A percentile compares a stretch with the other conserved stretches of the same genome.
phyloP scores from a whole-genome alignment of 2,888 invertebrate genomes.

The Chalcis sispes region DNA sequence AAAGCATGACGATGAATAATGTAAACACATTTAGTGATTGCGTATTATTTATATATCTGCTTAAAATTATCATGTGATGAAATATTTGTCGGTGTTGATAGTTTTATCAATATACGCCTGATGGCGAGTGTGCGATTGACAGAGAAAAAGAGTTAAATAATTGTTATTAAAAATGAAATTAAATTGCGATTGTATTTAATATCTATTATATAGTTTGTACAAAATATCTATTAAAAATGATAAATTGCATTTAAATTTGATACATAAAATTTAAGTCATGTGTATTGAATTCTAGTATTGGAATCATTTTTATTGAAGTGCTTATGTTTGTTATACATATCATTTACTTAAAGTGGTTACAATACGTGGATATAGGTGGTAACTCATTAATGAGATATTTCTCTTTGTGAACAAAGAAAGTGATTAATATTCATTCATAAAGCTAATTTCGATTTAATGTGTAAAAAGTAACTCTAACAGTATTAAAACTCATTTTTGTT shows the following conservation, averaged over 20 bases:
- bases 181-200: too few relatives aligned
- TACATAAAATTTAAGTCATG: too few relatives aligned
- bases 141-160: conserved; percentile 13
- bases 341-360: conserved; percentile 3
- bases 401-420: conserved; percentile 18
- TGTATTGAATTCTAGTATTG: too few relatives aligned
- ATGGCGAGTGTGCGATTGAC: neutral
- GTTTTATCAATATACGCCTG: conserved; percentile 17
- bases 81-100: conserved; percentile 23
- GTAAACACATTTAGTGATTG: neutral
- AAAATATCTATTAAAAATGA: too few relatives aligned
- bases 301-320: neutral
- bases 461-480: conserved; percentile 27
- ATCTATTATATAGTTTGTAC: too few relatives aligned
- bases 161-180: too few relatives aligned
- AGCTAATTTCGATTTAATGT: too few relatives aligned
- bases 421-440: conserved; percentile 25
- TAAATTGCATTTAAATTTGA: too few relatives aligned
- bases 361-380: neutral
- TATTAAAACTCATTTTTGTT: conserved; percentile 47
- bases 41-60: neutral
- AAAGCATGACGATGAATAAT: neutral
- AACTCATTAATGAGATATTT: conserved; percentile 14
- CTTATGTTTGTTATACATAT: conserved; percentile 19
- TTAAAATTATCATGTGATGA: conserved; percentile 33